Evolutionary conservation across 2,888 invertebrate species (phyloP), one percentile per base, ranked within the genome.

Genomic region (Octodonta nipae): DNA sequence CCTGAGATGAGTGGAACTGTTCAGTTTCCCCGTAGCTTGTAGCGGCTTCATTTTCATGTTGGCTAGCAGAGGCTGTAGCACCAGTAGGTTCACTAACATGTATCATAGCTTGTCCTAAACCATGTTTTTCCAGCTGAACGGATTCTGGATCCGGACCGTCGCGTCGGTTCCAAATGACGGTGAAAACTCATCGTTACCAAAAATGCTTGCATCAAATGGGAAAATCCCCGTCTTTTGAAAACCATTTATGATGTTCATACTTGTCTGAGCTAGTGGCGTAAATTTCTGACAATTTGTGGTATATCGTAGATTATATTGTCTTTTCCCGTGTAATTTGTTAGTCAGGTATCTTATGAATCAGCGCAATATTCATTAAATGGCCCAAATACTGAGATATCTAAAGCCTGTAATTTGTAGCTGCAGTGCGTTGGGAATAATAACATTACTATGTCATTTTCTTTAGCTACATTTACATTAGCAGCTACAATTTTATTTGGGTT

Each of bases 241-340:
- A 20, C 22, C 22, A 4, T 25, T 30, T 5, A 30, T 12, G 11
- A 30, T 22, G 11, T 30, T 30, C 11, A 30, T 30, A 30, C 22
- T 30, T 30, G 22, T 30, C 12, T 22, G 22, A 30, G 30, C 30
- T 6, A 29, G 33, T 33, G 41, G 41, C 42, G n/a, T n/a, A n/a
- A 20, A 20, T 20, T n/a, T 7, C 7, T n/a, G 20, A 20, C 20
- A 20, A 20, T 20, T 20, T 20, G 6, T 20, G 20, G 20, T 20
- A 20, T 20, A 20, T 20, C 20, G n/a, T 20, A 20, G n/a, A 20
- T 20, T 7, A n/a, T 20, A 7, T 7, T 6, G 20, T 7, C n/a
- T n/a, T 20, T 20, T 6, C 20, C 20, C 20, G 20, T 6, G 20
- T 20, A 7, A n/a, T 20, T 20, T 20, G 7, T 6, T 20, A 20